Conservation (phyloP, 2,797 vertebrate genomes). For the Leptoclinus maculatus region DNA sequence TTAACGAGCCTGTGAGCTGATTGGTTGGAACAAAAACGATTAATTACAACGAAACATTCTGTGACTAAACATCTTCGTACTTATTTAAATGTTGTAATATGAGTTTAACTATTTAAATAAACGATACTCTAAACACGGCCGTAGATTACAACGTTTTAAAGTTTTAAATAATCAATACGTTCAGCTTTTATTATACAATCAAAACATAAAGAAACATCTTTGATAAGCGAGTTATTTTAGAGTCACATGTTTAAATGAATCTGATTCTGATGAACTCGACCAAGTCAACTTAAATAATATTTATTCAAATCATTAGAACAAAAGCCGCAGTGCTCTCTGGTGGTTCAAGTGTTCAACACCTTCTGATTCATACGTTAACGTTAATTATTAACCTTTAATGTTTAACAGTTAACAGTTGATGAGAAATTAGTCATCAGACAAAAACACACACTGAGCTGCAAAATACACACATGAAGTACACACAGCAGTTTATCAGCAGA, state of each 20-base stretch:
- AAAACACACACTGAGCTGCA: too few species aligned
- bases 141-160: too few species aligned
- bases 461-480: conserved; percentile 45
- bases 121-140: not conserved
- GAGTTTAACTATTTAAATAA: too few species aligned
- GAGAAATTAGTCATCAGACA: conserved; percentile 31
- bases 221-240: too few species aligned
- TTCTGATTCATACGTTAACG: too few species aligned
- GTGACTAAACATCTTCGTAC: not conserved
- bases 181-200: too few species aligned
- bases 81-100: too few species aligned
- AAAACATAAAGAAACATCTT: too few species aligned
- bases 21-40: not conserved
- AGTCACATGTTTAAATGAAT: not conserved
- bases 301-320: too few species aligned
- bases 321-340: too few species aligned
- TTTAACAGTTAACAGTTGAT: conserved; percentile 5
- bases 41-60: not conserved
- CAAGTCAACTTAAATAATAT: too few species aligned
- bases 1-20: not conserved
- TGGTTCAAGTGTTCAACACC: not conserved
- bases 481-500: conserved; percentile 28
- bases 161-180: too few species aligned
- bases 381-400: not conserved
- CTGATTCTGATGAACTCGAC: not conserved